A percentile compares a stretch with the other conserved stretches of the same genome.
Conservation (phyloP, 2,113 vertebrate genomes). For the Salvator merianae region DNA sequence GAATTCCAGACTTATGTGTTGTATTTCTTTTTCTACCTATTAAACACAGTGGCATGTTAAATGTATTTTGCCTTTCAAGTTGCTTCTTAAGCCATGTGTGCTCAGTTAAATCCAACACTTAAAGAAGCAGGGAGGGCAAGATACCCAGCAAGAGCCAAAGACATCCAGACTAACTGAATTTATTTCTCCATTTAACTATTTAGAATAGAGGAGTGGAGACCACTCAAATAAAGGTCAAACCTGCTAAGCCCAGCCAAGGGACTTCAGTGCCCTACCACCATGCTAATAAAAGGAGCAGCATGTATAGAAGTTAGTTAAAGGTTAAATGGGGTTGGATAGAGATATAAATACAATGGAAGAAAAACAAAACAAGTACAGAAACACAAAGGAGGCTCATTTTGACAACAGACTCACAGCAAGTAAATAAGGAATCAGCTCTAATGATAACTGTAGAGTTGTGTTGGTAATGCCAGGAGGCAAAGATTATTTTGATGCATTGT, state of each 20-base stretch:
- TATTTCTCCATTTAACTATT: slow-evolving; percentile 18
- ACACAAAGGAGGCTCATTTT: slow-evolving; percentile 39
- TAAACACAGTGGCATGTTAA: background rate
- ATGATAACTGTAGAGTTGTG: background rate
- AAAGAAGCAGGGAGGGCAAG: background rate
- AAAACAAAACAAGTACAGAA: slow-evolving; percentile 28
- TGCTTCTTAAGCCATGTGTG: background rate
- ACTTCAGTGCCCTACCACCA: slow-evolving; percentile 14
- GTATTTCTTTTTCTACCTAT: background rate
- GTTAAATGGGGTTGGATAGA: slow-evolving; percentile 46
- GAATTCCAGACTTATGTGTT: background rate
- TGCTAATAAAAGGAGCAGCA: slow-evolving; percentile 48
- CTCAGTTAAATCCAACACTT: slow-evolving; percentile 15
- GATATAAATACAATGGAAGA: background rate
- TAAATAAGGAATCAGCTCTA: background rate
- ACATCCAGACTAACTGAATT: background rate
- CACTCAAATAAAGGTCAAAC: slow-evolving; percentile 56
- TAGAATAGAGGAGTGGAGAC: slow-evolving; percentile 27
- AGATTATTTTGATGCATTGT: background rate
- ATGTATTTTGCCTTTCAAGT: background rate
- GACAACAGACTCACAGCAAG: slow-evolving; percentile 18
- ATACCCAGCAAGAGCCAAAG: background rate
- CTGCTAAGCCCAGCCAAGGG: slow-evolving; percentile 47
- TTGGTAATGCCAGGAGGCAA: background rate
- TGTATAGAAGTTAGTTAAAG: slow-evolving; percentile 45